Evolutionary conservation across 64 coral and sea anemone genomes (phyloP).

Genomic region (Anthopleura sola): DNA sequence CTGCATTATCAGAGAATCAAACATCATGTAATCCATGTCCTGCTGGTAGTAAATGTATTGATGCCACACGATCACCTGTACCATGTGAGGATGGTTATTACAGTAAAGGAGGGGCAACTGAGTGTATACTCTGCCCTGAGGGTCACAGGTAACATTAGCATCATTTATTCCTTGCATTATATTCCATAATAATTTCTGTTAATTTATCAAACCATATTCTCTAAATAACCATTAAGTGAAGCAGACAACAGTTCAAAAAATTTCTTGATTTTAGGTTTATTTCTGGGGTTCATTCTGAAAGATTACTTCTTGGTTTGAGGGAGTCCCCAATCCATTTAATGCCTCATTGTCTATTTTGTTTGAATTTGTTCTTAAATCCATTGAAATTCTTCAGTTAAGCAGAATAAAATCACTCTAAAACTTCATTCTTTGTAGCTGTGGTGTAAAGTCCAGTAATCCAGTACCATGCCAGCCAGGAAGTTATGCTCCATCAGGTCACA

Average conservation of each 20-base stretch:
- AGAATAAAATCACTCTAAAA: too few relatives aligned
- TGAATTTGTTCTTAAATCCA: too few relatives aligned
- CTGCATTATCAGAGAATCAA: slow-evolving; percentile 37
- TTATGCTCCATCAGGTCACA: slow-evolving; percentile 61
- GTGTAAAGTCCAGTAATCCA: slow-evolving; percentile 54
- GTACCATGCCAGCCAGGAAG: slow-evolving; percentile 42
- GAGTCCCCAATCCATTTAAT: too few relatives aligned
- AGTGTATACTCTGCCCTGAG: slow-evolving; percentile 62
- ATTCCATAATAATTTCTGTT: too few relatives aligned
- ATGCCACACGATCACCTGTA: slow-evolving; percentile 49
- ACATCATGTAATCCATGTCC: slow-evolving; percentile 60
- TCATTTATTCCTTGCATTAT: not conserved
- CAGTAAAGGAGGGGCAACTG: slow-evolving; percentile 50
- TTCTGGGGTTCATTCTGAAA: too few relatives aligned
- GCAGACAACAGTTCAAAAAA: too few relatives aligned
- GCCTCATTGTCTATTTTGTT: too few relatives aligned
- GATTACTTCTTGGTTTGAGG: too few relatives aligned
- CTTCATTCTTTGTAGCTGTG: slow-evolving; percentile 40
- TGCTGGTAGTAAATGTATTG: slow-evolving; percentile 67
- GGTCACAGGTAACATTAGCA: slow-evolving; percentile 55
- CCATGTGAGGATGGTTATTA: slow-evolving; percentile 79
- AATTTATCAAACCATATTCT: too few relatives aligned
- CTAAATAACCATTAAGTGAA: too few relatives aligned
- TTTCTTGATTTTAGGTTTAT: too few relatives aligned
- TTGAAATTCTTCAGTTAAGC: too few relatives aligned